Base-by-base conservation (phyloP, 2,797 vertebrate genomes). In the Apogon hyalosoma region DNA sequence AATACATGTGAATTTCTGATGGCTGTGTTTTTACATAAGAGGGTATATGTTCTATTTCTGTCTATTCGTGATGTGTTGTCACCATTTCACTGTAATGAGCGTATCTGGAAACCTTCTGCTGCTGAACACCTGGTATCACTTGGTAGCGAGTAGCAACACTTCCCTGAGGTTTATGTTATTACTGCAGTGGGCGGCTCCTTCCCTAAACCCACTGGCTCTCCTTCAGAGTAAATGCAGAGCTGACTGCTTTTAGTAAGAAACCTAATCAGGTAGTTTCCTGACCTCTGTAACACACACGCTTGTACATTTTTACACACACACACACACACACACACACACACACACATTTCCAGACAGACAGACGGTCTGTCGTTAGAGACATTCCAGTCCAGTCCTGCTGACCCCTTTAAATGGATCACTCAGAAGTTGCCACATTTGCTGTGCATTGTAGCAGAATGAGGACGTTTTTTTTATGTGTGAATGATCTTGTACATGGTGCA, bases 191-290 rank as follows among this genome's bases (percentile, higher is more conserved):
- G 52, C 12, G 46, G 19, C 49, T 72, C 52, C 59, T 62, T 4
- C 57, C 64, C 19, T 1, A 48, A 52, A 67, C 49, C 51, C 18
- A 21, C 18, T n/a, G 11, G 14, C 54, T 57, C 50, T 47, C 39
- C 56, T 53, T 69, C 61, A 55, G 47, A 50, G 71, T 80, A 73
- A 80, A 84, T 73, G 73, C 61, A 80, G 77, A 75, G 40, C 54
- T 24, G 49, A 33, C 42, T 63, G 45, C 60, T 66, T 70, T 68
- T 51, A 58, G 67, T 70, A 63, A 76, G 72, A 79, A 68, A 74
- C 63, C 19, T 55, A 49, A 59, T 79, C 53, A 66, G 68, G 56
- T 70, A 83, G 70, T 82, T 77, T 83, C 75, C 77, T 73, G 82
- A 73, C 70, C 64, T 74, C 67, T 47, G n/a, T 33, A 41, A 12